Conservation (phyloP, 1,140 invertebrate species). For the Caenorhabditis briggsae region DNA sequence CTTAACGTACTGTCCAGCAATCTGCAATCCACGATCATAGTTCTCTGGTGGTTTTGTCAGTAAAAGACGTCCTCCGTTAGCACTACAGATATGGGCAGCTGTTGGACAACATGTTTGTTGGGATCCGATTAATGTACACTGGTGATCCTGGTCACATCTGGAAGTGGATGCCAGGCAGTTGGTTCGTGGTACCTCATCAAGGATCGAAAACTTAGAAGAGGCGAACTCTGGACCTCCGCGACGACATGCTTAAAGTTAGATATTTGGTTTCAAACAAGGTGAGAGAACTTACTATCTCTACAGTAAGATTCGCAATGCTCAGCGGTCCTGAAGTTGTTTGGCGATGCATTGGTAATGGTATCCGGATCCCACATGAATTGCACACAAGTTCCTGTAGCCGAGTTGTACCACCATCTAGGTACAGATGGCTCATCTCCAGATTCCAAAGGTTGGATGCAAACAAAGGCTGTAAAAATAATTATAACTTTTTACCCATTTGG, state of each 20-base stretch:
- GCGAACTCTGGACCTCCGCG: slow-evolving; percentile 71
- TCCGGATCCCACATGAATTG: slow-evolving; percentile 76
- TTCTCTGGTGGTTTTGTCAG: slow-evolving; percentile 67
- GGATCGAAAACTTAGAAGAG: slow-evolving; percentile 64
- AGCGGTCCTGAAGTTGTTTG: slow-evolving; percentile 75
- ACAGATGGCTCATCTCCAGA: slow-evolving; percentile 76
- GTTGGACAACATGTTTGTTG: slow-evolving; percentile 76
- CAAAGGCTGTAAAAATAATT: slow-evolving; percentile 68
- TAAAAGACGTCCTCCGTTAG: slow-evolving; percentile 70
- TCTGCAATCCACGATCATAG: slow-evolving; percentile 73
- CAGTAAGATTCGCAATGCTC: slow-evolving; percentile 76
- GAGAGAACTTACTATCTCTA: slow-evolving; percentile 71
- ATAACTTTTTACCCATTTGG: not conserved
- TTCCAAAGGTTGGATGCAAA: slow-evolving; percentile 76
- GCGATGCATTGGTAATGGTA: slow-evolving; percentile 73
- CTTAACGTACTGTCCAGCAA: slow-evolving; percentile 70
- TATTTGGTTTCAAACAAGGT: not conserved
- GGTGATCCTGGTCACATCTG: slow-evolving; percentile 70
- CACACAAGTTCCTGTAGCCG: slow-evolving; percentile 73
- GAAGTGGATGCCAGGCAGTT: slow-evolving; percentile 72
- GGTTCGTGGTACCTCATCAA: slow-evolving; percentile 74
- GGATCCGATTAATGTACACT: slow-evolving; percentile 74
- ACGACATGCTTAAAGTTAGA: slow-evolving; percentile 70
- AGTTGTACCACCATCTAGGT: slow-evolving; percentile 76
- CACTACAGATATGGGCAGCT: slow-evolving; percentile 72